phyloP scores from a whole-genome alignment of 2,888 invertebrate species.

The Adelphocoris suturalis region DNA sequence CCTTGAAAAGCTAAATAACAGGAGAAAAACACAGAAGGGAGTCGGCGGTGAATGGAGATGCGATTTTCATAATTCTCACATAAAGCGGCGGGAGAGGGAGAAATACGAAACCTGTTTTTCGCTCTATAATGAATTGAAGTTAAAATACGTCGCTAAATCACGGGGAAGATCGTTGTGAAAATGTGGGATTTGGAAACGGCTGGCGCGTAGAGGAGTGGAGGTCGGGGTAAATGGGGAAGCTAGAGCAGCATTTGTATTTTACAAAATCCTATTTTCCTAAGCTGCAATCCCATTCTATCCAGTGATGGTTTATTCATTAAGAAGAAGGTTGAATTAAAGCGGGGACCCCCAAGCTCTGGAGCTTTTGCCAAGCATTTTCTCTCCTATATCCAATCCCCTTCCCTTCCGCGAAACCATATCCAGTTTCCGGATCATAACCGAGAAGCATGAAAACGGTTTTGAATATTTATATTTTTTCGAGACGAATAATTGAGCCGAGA shows the following conservation, averaged over 20 bases:
- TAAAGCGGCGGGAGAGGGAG: neutral
- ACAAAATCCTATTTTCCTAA: conserved; percentile 69
- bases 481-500: neutral
- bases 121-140: conserved; percentile 30
- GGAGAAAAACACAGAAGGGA: neutral
- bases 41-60: neutral
- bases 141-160: conserved; percentile 21
- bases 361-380: conserved; percentile 64
- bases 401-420: conserved; percentile 14
- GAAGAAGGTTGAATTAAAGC: conserved; percentile 68
- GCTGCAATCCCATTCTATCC: conserved; percentile 68
- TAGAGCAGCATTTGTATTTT: conserved; percentile 43
- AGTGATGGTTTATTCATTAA: conserved; percentile 70
- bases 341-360: conserved; percentile 34
- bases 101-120: neutral
- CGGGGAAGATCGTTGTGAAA: neutral
- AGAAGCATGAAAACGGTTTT: conserved; percentile 65
- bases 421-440: conserved; percentile 53
- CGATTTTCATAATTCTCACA: conserved; percentile 22
- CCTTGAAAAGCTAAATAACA: neutral
- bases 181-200: neutral
- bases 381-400: neutral
- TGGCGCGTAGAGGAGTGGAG: neutral
- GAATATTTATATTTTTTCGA: conserved; percentile 59
- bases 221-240: neutral